A percentile compares a stretch with the other conserved stretches of the same genome.
Evolutionary conservation across 2,113 vertebrate genomes (phyloP).

Genomic region (Chlorodrepanis virens): DNA sequence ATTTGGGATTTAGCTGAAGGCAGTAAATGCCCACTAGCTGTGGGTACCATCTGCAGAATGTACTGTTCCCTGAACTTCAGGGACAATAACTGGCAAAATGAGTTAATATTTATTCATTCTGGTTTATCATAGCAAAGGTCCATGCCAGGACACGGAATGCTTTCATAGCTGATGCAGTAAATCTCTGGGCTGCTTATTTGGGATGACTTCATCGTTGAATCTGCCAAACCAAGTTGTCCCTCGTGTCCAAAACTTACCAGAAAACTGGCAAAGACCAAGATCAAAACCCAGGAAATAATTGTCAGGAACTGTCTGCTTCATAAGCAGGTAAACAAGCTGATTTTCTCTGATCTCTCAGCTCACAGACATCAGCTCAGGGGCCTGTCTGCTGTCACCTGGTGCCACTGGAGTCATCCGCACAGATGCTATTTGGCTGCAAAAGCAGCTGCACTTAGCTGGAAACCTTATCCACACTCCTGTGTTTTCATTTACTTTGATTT

Average conservation of each 20-base stretch:
- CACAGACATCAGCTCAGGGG: not conserved
- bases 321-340: conserved; percentile 35
- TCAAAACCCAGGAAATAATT: conserved; percentile 29
- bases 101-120: not conserved
- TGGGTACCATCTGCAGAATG: not conserved
- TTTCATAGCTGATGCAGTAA: conserved; percentile 3
- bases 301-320: not conserved
- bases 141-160: rapidly evolving
- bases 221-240: conserved; percentile 34
- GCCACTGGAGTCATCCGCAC: not conserved
- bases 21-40: not conserved
- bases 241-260: not conserved
- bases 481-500: conserved; percentile 1
- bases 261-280: not conserved
- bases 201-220: not conserved
- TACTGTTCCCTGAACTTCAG: not conserved
- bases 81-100: not conserved
- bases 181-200: not conserved
- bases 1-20: not conserved
- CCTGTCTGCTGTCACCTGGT: not conserved
- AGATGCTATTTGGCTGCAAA: not conserved
- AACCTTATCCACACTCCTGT: not conserved
- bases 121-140: not conserved
- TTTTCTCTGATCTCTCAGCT: not conserved
- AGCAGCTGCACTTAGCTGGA: not conserved